A percentile compares a stretch with the other conserved stretches of the same genome.
Evolutionary conservation across 2,113 vertebrate genomes (phyloP).

Genomic region (Taxidea taxus): DNA sequence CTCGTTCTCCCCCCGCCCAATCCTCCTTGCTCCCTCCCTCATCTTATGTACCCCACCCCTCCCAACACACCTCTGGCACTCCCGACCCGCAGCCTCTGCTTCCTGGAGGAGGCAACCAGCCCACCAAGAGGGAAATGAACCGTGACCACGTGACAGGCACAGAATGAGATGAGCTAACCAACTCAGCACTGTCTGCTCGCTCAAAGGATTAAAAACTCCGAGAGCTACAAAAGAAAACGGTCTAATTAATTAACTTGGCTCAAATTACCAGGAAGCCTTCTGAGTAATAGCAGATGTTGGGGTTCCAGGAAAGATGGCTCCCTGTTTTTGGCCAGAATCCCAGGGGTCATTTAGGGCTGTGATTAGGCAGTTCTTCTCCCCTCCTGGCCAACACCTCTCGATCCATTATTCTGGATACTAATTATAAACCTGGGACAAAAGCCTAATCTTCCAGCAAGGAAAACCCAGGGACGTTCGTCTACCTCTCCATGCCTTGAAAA

Average conservation of each 20-base stretch:
- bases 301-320: slow-evolving; percentile 22
- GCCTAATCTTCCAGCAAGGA: background rate
- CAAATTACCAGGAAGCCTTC: slow-evolving; percentile 50
- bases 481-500: background rate
- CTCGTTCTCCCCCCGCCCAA: background rate
- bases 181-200: background rate
- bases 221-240: background rate
- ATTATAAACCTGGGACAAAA: slow-evolving; percentile 7
- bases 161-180: background rate
- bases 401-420: background rate
- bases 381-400: background rate
- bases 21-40: background rate
- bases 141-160: background rate
- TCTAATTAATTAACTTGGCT: slow-evolving; percentile 53
- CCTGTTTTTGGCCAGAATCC: background rate
- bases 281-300: slow-evolving; percentile 17
- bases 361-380: slow-evolving; percentile 13
- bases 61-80: background rate
- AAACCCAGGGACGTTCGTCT: background rate
- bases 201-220: slow-evolving; percentile 45
- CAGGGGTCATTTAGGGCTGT: slow-evolving; percentile 45
- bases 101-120: background rate
- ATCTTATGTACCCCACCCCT: background rate
- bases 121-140: background rate
- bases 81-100: background rate